Conservation (phyloP, 1,140 invertebrate species). For the Neodiprion lecontei region DNA sequence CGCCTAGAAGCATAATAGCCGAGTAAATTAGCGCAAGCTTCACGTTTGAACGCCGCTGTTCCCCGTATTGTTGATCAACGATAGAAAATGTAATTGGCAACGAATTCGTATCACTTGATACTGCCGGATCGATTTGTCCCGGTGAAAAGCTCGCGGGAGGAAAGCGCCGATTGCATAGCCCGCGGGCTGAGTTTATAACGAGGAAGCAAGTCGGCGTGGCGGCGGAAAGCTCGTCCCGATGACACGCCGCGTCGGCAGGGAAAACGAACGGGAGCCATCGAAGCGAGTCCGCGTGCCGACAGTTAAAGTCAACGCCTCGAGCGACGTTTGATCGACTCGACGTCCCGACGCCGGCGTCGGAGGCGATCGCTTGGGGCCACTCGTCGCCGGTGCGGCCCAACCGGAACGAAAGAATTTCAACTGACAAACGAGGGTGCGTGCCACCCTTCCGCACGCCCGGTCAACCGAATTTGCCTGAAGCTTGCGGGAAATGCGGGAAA, state of each 20-base stretch:
- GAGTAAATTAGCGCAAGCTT: no score
- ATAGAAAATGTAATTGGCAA: background rate
- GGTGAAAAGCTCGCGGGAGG: background rate
- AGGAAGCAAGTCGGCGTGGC: background rate
- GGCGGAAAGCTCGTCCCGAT: background rate
- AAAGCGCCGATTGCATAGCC: background rate
- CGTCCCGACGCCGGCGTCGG: background rate
- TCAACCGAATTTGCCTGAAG: conserved; percentile 38
- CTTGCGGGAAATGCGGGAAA: background rate
- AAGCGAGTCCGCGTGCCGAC: background rate
- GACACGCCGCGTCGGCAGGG: background rate
- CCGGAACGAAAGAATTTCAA: conserved; percentile 43
- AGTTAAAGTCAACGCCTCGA: background rate
- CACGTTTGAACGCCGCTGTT: no score
- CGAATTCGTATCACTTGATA: background rate
- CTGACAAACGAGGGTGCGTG: conserved; percentile 38
- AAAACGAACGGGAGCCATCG: background rate
- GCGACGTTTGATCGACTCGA: conserved; percentile 6
- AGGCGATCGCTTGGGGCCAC: conserved; percentile 2
- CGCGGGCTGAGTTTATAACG: background rate
- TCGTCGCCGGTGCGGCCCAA: conserved; percentile 36
- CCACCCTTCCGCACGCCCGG: conserved; percentile 37
- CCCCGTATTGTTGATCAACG: background rate
- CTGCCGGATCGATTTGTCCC: background rate
- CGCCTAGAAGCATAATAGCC: no score